A percentile compares a stretch with the other conserved stretches of the same genome.
phyloP scores from a whole-genome alignment of 2,113 vertebrate species.

The Chunga burmeisteri region DNA sequence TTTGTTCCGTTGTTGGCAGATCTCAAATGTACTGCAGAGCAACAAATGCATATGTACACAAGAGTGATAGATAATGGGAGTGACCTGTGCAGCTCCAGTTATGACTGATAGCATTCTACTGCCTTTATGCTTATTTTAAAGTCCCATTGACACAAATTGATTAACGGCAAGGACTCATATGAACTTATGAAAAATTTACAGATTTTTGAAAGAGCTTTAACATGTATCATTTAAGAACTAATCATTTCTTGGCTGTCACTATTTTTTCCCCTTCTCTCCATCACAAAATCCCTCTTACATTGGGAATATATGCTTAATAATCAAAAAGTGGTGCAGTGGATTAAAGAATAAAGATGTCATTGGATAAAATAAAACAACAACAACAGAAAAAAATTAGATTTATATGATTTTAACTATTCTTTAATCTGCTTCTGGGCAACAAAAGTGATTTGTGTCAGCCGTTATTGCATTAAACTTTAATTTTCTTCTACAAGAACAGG shows the following conservation, averaged over 20 bases:
- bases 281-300: constrained; percentile 22
- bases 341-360: constrained; percentile 76
- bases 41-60: neutral
- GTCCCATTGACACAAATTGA: constrained; percentile 65
- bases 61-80: neutral
- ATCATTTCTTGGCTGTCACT: constrained; percentile 61
- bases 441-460: constrained; percentile 83
- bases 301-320: constrained; percentile 73
- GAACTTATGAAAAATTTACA: constrained; percentile 69
- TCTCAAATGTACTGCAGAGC: neutral
- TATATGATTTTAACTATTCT: constrained; percentile 80
- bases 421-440: constrained; percentile 84
- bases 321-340: constrained; percentile 68
- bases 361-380: constrained; percentile 67
- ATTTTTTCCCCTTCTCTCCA: neutral
- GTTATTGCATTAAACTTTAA: constrained; percentile 87
- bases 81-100: constrained; percentile 23
- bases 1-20: neutral
- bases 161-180: constrained; percentile 60
- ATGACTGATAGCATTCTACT: constrained; percentile 62
- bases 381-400: constrained; percentile 76
- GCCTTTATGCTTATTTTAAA: constrained; percentile 68
- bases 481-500: constrained; percentile 80
- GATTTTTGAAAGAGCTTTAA: constrained; percentile 66
- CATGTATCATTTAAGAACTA: constrained; percentile 60